Conservation (phyloP, 2,888 invertebrate species). For the Malachius bipustulatus region DNA sequence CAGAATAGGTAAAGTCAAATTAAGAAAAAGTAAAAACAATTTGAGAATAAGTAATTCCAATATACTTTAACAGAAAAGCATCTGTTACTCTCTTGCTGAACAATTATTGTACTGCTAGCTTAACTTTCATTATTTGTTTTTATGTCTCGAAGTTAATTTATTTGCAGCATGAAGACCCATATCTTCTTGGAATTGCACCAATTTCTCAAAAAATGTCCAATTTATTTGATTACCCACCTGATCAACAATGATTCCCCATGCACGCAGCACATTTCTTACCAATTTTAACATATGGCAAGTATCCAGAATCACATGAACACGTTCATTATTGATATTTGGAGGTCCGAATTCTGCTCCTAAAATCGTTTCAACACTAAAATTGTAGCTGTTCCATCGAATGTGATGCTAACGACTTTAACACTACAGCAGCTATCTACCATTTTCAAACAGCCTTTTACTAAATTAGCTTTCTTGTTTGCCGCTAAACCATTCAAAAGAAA, state of each 20-base stretch:
- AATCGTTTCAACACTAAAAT: constrained; percentile 2
- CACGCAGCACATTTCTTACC: constrained; percentile 13
- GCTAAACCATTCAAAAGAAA: constrained; percentile 13
- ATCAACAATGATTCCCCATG: constrained; percentile 10
- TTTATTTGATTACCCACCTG: constrained; percentile 8
- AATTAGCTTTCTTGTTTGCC: constrained; percentile 14
- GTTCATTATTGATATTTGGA: constrained; percentile 8
- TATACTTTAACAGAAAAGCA: too few relatives aligned
- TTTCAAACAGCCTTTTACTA: constrained; percentile 10
- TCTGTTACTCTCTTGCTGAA: constrained; percentile 19
- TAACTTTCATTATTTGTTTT: constrained; percentile 20
- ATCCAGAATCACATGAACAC: constrained; percentile 16
- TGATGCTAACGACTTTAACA: too few relatives aligned
- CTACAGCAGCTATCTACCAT: constrained; percentile 4
- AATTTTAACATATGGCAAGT: constrained; percentile 17
- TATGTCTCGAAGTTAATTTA: constrained; percentile 11
- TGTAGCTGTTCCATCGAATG: constrained; percentile 8
- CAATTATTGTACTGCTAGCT: constrained; percentile 19
- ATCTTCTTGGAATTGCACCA: constrained; percentile 5
- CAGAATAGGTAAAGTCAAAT: too few relatives aligned
- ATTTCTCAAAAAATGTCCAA: constrained; percentile 15
- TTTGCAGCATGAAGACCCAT: constrained; percentile 10
- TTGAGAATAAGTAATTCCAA: too few relatives aligned
- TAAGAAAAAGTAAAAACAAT: too few relatives aligned
- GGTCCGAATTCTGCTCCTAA: constrained; percentile 9